Evolutionary conservation across 2,113 vertebrate genomes (phyloP).

Genomic region (rat (Rattus norvegicus)): DNA sequence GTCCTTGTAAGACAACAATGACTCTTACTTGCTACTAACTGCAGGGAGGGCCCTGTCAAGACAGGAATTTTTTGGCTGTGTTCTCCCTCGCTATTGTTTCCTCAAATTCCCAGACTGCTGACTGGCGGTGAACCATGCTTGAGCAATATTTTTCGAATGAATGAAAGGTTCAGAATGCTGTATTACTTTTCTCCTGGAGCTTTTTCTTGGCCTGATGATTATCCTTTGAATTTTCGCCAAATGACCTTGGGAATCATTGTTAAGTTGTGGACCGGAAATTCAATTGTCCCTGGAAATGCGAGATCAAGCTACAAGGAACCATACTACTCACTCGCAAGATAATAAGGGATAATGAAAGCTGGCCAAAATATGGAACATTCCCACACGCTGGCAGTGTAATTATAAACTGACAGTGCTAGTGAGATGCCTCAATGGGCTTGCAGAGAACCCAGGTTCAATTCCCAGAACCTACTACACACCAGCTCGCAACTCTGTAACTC

Average conservation of each 20-base stretch:
- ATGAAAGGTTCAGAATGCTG: background rate
- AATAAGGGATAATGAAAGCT: background rate
- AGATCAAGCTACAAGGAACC: background rate
- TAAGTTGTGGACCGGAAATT: background rate
- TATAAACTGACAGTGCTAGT: background rate
- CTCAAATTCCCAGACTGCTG: background rate
- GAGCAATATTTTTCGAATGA: background rate
- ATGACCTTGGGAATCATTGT: slow-evolving; percentile 17
- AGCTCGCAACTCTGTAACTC: background rate
- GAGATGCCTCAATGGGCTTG: background rate
- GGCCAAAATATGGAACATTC: background rate
- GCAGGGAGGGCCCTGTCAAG: background rate
- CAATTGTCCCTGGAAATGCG: background rate
- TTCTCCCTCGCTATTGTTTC: background rate
- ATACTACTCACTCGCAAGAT: background rate
- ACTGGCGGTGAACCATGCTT: background rate
- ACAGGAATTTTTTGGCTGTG: background rate
- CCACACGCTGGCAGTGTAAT: background rate
- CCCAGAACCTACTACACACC: background rate
- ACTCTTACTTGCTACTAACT: background rate
- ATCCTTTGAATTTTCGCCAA: background rate
- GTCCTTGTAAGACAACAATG: background rate
- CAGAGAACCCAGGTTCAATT: background rate
- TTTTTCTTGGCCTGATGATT: background rate
- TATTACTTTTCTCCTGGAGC: background rate